A percentile compares a stretch with the other conserved stretches of the same genome.
These are phyloP conservation scores for Drosophila differens DNA, from an alignment of 2,888 invertebrate species.

Conservation along the genomic window DNA sequence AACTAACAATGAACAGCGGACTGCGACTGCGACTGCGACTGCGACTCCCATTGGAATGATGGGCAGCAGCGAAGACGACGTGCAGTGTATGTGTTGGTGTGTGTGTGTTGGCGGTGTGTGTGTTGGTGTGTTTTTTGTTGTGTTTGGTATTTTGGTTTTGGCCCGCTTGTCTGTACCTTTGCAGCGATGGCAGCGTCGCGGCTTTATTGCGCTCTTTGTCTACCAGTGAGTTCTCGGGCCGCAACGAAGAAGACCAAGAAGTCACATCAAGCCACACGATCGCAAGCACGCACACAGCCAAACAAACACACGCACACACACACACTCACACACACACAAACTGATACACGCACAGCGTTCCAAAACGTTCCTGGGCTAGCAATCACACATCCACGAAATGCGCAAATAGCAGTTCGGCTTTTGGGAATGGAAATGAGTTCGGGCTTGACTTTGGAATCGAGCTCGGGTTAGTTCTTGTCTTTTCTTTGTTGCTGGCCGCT, in stretches of 20 bases:
- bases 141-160: conserved; percentile 64
- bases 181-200: conserved; percentile 47
- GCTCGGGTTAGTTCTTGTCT: conserved; percentile 36
- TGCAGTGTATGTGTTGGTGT: conserved; percentile 43
- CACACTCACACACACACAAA: conserved; percentile 6
- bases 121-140: conserved; percentile 16
- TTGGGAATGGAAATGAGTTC: conserved; percentile 32
- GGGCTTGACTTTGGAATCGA: conserved; percentile 18
- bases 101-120: conserved; percentile 1
- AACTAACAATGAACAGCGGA: conserved; percentile 73
- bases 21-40: conserved; percentile 60
- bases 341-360: conserved; percentile 38
- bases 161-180: conserved; percentile 73
- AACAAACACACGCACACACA: conserved; percentile 8
- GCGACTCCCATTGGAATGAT: conserved; percentile 75
- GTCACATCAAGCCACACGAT: conserved; percentile 55
- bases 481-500: conserved; percentile 32
- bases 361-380: conserved; percentile 42
- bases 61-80: conserved; percentile 36
- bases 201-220: conserved; percentile 76
- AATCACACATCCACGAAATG: conserved; percentile 66
- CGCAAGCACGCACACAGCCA: conserved; percentile 38
- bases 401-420: conserved; percentile 59
- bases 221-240: conserved; percentile 49
- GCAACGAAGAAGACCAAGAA: conserved; percentile 47